Conservation (phyloP, 1,140 invertebrate genomes). For the Lamellibrachia luymesi region DNA sequence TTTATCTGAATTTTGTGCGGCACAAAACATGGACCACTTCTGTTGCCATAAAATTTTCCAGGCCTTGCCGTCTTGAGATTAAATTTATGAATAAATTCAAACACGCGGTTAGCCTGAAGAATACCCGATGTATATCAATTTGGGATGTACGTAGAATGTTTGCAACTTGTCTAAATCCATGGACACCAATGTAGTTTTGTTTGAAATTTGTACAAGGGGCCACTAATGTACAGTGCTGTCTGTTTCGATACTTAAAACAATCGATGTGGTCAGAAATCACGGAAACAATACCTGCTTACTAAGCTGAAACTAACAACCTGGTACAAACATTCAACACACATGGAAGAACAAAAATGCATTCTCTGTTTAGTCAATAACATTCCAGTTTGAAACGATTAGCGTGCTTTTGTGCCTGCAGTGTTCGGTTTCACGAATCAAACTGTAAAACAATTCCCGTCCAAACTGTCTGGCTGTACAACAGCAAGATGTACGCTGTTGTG, state of each 20-base stretch:
- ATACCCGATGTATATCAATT: too few relatives aligned
- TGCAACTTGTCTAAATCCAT: too few relatives aligned
- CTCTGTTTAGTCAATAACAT: not conserved
- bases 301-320: not conserved
- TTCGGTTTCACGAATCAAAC: not conserved
- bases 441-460: not conserved
- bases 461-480: not conserved
- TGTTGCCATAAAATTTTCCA: not conserved
- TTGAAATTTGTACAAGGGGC: too few relatives aligned
- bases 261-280: not conserved
- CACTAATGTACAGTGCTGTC: too few relatives aligned
- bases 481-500: not conserved
- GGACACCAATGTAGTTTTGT: too few relatives aligned
- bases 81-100: too few relatives aligned
- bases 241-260: not conserved
- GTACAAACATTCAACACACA: not conserved
- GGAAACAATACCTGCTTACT: not conserved
- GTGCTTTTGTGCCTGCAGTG: not conserved
- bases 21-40: not conserved
- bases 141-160: too few relatives aligned
- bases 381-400: not conserved
- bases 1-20: not conserved
- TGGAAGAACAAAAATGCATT: slow-evolving; percentile 1
- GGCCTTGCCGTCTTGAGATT: too few relatives aligned
- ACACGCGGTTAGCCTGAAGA: too few relatives aligned